These are phyloP conservation scores for Luperina nickerlii DNA, from an alignment of 2,888 invertebrate species.

Conservation along the genomic window DNA sequence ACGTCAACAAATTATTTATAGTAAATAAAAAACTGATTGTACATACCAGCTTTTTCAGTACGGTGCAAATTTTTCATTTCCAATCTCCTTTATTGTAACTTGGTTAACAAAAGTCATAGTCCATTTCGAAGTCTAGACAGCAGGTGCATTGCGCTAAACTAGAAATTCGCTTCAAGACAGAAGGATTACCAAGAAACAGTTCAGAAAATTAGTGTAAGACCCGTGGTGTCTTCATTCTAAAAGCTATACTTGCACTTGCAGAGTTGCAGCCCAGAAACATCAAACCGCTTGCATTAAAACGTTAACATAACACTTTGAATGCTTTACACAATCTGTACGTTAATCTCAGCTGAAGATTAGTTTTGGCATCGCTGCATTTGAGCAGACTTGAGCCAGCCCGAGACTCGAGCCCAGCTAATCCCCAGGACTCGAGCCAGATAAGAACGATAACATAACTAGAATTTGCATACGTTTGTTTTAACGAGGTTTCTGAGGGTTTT, in stretches of 20 bases:
- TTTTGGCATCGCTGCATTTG: slow-evolving; percentile 66
- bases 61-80: neutral
- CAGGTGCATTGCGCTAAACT: slow-evolving; percentile 23
- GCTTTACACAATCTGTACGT: slow-evolving; percentile 68
- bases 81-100: neutral
- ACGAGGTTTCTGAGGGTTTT: slow-evolving; percentile 60
- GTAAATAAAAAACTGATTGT: too few relatives aligned
- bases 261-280: slow-evolving; percentile 45
- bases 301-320: slow-evolving; percentile 68
- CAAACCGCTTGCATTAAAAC: slow-evolving; percentile 60
- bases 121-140: slow-evolving; percentile 25
- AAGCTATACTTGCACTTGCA: slow-evolving; percentile 31
- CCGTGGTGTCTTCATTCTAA: slow-evolving; percentile 22
- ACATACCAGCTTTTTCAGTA: neutral
- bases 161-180: slow-evolving; percentile 26
- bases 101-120: neutral
- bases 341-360: slow-evolving; percentile 68
- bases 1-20: neutral
- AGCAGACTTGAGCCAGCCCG: slow-evolving; percentile 60
- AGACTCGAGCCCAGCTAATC: slow-evolving; percentile 60
- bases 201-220: slow-evolving; percentile 34
- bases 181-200: slow-evolving; percentile 37
- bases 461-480: slow-evolving; percentile 68
- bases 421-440: slow-evolving; percentile 64
- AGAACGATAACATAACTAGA: slow-evolving; percentile 66